These are phyloP conservation scores for Clanis bilineata DNA, from an alignment of 2,888 invertebrate species.

Conservation along the genomic window DNA sequence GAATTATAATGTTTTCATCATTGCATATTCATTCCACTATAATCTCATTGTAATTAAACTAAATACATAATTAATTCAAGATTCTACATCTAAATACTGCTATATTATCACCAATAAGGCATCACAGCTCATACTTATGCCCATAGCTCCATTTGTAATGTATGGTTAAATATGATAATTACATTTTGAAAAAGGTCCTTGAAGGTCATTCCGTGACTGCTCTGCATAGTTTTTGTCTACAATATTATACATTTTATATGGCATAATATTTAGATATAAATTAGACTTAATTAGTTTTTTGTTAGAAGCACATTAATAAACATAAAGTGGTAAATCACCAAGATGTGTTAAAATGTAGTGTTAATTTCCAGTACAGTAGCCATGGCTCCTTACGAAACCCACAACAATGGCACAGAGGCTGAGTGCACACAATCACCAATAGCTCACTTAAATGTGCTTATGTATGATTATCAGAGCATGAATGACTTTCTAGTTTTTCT, in stretches of 20 bases:
- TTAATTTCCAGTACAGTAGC: slow-evolving; percentile 60
- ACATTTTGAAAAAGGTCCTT: slow-evolving; percentile 6
- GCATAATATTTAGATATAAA: not conserved
- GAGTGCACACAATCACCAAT: slow-evolving; percentile 68
- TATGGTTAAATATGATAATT: slow-evolving; percentile 8
- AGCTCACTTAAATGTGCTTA: slow-evolving; percentile 63
- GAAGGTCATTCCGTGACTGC: slow-evolving; percentile 7
- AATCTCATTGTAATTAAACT: not conserved
- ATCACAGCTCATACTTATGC: not conserved
- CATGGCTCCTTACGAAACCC: slow-evolving; percentile 64
- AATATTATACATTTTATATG: not conserved
- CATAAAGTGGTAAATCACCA: slow-evolving; percentile 4
- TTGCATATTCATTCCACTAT: not conserved
- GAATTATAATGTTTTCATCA: not conserved
- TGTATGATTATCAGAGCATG: slow-evolving; percentile 78
- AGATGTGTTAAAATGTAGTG: not conserved
- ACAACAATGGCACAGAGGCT: slow-evolving; percentile 72
- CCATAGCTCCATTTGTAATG: not conserved
- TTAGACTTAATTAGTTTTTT: not conserved
- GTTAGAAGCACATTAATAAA: not conserved
- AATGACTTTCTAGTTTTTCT: slow-evolving; percentile 78
- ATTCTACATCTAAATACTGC: not conserved
- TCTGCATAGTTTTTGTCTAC: not conserved
- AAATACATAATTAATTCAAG: not conserved
- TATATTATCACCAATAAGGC: not conserved